Evolutionary conservation across 1,140 invertebrate genomes (phyloP), one percentile per base, ranked within the genome.

Genomic region (Drosophila auraria): DNA sequence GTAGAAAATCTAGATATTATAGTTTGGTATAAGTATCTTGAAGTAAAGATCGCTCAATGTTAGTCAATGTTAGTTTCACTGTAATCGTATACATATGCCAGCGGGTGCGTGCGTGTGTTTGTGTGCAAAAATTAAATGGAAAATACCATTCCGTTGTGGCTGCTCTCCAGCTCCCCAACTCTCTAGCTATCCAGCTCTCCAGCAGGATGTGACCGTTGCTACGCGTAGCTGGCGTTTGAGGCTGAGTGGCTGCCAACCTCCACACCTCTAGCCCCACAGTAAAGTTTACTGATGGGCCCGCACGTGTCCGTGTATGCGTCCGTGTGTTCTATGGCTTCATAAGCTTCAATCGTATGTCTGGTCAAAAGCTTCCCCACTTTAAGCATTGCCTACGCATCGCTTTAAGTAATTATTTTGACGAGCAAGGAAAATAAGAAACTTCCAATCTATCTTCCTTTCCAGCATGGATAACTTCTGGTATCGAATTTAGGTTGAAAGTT

Each of bases 41-140:
- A 25, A 51, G 9, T 25, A 25, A 51, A 8, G 15, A 27, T 8
- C 1, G 3, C 0, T 5, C 0, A 38, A 8, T n/a, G n/a, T n/a
- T n/a, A n/a, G n/a, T n/a, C n/a, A n/a, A n/a, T n/a, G n/a, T n/a
- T n/a, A 23, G 38, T 27, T 33, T 40, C 23, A 56, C 68, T 57
- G 68, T 69, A 40, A 8, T 40, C 47, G 27, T 49, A 47, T 56
- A 71, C 68, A 56, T 69, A 69, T 71, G 68, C 15, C 68, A 23
- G 59, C 33, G 64, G 61, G 59, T 68, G 59, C 64, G n/a, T 36
- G 64, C 42, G 33, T 15, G n/a, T 14, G 53, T 68, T n/a, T 36
- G 79, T 87, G 81, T 90, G 82, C 78, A 81, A 84, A 89, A 89
- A 89, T 84, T 81, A 84, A 90, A 89, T 81, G 86, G 65, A 84